phyloP scores from a whole-genome alignment of 2,888 invertebrate species.

The Apamea anceps region DNA sequence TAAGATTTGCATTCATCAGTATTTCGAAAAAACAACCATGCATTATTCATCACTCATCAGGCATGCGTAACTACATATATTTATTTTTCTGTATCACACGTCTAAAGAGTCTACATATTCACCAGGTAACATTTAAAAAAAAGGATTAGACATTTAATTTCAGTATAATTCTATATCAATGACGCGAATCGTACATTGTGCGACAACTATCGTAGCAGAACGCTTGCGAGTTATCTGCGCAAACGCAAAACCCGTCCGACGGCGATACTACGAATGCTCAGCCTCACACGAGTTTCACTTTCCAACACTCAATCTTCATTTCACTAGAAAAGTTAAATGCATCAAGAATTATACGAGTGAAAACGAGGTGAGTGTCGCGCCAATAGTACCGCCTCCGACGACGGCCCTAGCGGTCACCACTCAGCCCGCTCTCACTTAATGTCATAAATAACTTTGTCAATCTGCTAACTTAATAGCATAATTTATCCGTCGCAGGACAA shows the following conservation, averaged over 20 bases:
- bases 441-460: conserved; percentile 90
- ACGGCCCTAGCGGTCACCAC: conserved; percentile 81
- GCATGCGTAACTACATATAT: background rate
- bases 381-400: conserved; percentile 68
- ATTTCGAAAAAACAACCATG: background rate
- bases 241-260: conserved; percentile 74
- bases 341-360: conserved; percentile 41
- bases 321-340: conserved; percentile 37
- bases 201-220: conserved; percentile 75
- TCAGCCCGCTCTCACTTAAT: conserved; percentile 85
- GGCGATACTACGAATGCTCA: conserved; percentile 57
- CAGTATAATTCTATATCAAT: conserved; percentile 63
- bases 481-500: conserved; percentile 89
- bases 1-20: background rate
- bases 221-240: conserved; percentile 73
- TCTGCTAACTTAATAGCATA: conserved; percentile 90
- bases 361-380: conserved; percentile 55
- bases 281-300: conserved; percentile 57
- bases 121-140: conserved; percentile 8
- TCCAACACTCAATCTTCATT: conserved; percentile 36
- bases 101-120: background rate
- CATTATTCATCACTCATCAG: background rate
- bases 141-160: conserved; percentile 46
- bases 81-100: background rate
- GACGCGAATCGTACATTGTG: conserved; percentile 74